phyloP scores from a whole-genome alignment of 2,797 vertebrate species.

The Sorex maritimensis region DNA sequence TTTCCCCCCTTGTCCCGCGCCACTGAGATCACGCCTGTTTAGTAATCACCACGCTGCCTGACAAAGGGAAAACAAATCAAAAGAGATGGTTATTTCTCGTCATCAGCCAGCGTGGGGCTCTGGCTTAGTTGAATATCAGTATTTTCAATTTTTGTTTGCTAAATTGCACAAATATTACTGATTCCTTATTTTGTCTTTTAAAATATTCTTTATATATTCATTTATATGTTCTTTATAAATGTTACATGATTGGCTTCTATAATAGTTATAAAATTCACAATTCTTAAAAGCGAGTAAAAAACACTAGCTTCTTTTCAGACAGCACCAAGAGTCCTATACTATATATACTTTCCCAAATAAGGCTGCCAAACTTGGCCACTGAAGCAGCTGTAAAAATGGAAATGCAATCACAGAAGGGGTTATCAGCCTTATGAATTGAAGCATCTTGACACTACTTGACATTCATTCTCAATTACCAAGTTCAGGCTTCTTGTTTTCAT shows the following conservation, averaged over 20 bases:
- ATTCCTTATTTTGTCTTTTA: slow-evolving; percentile 37
- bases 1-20: too few relatives aligned
- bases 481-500: slow-evolving; percentile 84
- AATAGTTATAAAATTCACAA: slow-evolving; percentile 67
- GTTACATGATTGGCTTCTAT: slow-evolving; percentile 49
- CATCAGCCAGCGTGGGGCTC: too few relatives aligned
- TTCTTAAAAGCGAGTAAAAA: slow-evolving; percentile 75
- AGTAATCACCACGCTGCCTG: too few relatives aligned
- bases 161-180: not conserved
- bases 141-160: slow-evolving; percentile 1
- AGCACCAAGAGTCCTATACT: slow-evolving; percentile 73
- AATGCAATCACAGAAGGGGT: slow-evolving; percentile 87
- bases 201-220: slow-evolving; percentile 29
- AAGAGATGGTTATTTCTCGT: too few relatives aligned
- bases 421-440: slow-evolving; percentile 87
- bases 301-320: slow-evolving; percentile 14
- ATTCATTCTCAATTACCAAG: slow-evolving; percentile 88
- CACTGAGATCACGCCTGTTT: too few relatives aligned
- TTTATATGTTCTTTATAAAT: slow-evolving; percentile 59
- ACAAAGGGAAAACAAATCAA: too few relatives aligned
- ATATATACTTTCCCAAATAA: slow-evolving; percentile 80
- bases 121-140: too few relatives aligned
- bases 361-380: slow-evolving; percentile 67
- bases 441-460: slow-evolving; percentile 89
- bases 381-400: slow-evolving; percentile 87